Conservation (phyloP, 2,797 vertebrate genomes). For the Anabas testudineus region DNA sequence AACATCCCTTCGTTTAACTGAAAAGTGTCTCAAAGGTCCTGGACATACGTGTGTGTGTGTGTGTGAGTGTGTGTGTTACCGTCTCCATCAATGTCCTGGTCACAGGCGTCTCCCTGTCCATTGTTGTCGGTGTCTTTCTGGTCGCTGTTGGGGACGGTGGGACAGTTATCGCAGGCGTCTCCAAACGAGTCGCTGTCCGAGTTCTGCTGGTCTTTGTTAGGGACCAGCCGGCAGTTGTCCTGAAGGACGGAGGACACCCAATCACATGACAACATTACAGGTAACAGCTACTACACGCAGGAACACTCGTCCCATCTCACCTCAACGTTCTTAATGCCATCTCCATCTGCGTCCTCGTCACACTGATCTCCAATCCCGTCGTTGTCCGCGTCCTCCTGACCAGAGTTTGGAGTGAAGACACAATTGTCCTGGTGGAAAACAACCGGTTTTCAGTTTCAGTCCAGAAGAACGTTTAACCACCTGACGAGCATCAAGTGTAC, state of each 20-base stretch:
- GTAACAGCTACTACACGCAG: neutral
- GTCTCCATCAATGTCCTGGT: constrained; percentile 81
- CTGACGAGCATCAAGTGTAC: no score
- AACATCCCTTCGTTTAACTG: neutral
- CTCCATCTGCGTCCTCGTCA: constrained; percentile 93
- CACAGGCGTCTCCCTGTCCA: constrained; percentile 93
- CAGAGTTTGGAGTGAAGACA: constrained; percentile 91
- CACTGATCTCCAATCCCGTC: constrained; percentile 96
- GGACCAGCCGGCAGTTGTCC: constrained; percentile 95
- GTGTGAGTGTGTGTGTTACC: constrained; percentile 50
- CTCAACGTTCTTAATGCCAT: constrained; percentile 96
- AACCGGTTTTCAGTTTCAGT: no score
- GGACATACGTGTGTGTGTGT: no score
- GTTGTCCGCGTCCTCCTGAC: constrained; percentile 95
- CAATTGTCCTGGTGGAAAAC: constrained; percentile 91
- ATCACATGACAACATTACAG: neutral
- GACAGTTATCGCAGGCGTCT: constrained; percentile 95
- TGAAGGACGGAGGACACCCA: constrained; percentile 57
- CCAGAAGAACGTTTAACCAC: no score
- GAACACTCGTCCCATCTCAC: constrained; percentile 63
- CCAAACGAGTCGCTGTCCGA: constrained; percentile 96
- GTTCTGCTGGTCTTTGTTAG: constrained; percentile 97
- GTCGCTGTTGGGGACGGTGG: constrained; percentile 76
- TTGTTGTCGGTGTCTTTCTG: constrained; percentile 92
- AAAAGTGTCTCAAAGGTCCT: no score